phyloP scores from a whole-genome alignment of 2,797 vertebrate genomes.

The Ambastaia sidthimunki region DNA sequence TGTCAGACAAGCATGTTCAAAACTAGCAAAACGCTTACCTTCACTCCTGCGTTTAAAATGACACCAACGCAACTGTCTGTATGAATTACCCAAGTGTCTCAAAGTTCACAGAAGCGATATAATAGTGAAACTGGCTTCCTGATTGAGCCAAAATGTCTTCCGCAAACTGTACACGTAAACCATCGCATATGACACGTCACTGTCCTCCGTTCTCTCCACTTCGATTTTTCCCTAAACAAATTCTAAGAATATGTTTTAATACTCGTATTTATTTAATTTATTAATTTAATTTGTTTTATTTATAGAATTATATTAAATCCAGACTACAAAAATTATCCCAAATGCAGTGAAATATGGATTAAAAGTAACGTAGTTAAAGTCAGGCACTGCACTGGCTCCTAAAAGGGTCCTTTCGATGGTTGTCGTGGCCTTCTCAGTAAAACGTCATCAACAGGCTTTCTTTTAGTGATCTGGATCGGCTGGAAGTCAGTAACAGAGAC shows the following conservation, averaged over 20 bases:
- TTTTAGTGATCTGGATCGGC: slow-evolving; percentile 55
- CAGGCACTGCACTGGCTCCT: slow-evolving; percentile 66
- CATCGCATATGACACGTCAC: slow-evolving; percentile 71
- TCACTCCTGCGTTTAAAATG: not conserved
- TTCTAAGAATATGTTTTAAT: not conserved
- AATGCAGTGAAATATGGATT: not conserved
- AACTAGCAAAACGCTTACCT: slow-evolving; percentile 4
- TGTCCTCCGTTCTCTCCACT: not conserved
- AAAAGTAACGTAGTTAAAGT: not conserved
- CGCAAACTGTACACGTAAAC: slow-evolving; percentile 53
- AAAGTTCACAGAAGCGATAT: not conserved
- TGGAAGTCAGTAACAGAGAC: slow-evolving; percentile 57
- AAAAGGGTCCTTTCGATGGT: slow-evolving; percentile 69
- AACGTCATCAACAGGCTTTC: slow-evolving; percentile 73
- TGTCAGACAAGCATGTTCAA: not conserved
- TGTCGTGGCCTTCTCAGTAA: slow-evolving; percentile 81
- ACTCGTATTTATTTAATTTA: not conserved
- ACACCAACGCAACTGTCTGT: slow-evolving; percentile 4
- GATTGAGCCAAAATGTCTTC: slow-evolving; percentile 74
- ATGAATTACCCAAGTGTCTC: slow-evolving; percentile 67
- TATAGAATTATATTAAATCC: not conserved
- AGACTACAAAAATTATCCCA: not conserved
- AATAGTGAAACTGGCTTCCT: slow-evolving; percentile 17
- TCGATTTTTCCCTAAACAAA: slow-evolving; percentile 54
- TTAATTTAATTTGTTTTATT: not conserved